Conservation (phyloP, 2,797 vertebrate species). For the Alauda arvensis region DNA sequence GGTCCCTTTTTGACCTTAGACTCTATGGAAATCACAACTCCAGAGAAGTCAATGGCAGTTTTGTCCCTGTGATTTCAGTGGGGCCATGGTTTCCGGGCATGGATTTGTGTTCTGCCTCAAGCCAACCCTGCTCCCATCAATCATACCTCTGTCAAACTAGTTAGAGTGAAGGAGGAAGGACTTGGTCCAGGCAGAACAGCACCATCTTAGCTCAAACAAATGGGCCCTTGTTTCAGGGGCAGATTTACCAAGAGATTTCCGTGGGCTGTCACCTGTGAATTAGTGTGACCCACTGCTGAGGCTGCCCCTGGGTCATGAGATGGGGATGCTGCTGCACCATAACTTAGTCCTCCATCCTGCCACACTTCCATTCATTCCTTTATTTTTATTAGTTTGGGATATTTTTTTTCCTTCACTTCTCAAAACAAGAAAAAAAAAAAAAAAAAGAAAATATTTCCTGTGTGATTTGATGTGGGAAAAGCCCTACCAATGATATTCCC, state of each 20-base stretch:
- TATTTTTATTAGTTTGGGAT: conserved; percentile 1
- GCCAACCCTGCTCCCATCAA: conserved; percentile 34
- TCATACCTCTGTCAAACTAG: conserved; percentile 52
- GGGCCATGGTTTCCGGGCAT: conserved; percentile 39
- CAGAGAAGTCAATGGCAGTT: conserved; percentile 35
- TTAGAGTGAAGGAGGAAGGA: conserved; percentile 25
- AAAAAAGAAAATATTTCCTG: neutral
- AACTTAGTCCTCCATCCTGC: neutral
- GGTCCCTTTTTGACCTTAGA: conserved; percentile 7
- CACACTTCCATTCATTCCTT: conserved; percentile 14
- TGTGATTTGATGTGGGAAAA: conserved; percentile 47
- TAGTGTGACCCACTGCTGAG: neutral
- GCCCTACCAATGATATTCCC: conserved; percentile 15
- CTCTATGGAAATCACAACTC: conserved; percentile 19
- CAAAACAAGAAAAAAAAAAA: neutral
- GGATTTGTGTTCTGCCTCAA: conserved; percentile 48
- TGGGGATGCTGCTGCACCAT: neutral
- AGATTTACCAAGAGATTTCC: conserved; percentile 19
- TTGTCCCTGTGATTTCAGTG: conserved; percentile 46
- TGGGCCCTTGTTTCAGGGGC: conserved; percentile 20
- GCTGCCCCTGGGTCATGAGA: neutral
- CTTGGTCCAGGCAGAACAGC: conserved; percentile 35
- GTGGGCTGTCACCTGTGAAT: conserved; percentile 44
- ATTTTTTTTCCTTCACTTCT: neutral
- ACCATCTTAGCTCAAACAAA: conserved; percentile 36